These are phyloP conservation scores for Actinia tenebrosa DNA, from an alignment of 64 coral and sea anemone genomes.

Conservation along the genomic window DNA sequence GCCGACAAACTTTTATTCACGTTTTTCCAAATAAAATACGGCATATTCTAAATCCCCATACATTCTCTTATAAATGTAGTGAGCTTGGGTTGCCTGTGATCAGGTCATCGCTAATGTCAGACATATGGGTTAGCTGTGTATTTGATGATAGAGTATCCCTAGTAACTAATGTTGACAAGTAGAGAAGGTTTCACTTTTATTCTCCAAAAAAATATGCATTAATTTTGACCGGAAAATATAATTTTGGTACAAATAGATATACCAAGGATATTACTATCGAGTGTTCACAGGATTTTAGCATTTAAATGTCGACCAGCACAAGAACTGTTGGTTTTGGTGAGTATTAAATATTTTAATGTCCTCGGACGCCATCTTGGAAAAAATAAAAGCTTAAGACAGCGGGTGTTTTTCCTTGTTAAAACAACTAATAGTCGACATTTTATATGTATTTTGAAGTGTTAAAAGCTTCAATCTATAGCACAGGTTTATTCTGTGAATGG, in stretches of 20 bases:
- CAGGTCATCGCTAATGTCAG: too few relatives aligned
- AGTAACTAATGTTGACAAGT: slow-evolving; percentile 1
- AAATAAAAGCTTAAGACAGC: not conserved
- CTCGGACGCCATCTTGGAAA: not conserved
- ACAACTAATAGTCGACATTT: too few relatives aligned
- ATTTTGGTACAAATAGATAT: not conserved
- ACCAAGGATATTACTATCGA: not conserved
- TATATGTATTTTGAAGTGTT: too few relatives aligned
- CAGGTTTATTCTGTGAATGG: too few relatives aligned
- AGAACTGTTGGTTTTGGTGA: slow-evolving; percentile 2
- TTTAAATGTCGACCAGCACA: not conserved
- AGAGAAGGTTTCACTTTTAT: not conserved
- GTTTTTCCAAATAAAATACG: too few relatives aligned
- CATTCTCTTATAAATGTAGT: too few relatives aligned
- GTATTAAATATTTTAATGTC: not conserved
- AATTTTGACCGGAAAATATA: not conserved
- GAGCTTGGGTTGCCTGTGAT: too few relatives aligned
- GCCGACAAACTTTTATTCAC: too few relatives aligned
- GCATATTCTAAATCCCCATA: too few relatives aligned
- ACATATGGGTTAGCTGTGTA: not conserved
- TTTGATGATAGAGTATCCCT: not conserved
- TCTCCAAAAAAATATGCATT: not conserved
- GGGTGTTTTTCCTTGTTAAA: too few relatives aligned
- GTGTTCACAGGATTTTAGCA: not conserved
- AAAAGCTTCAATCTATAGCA: too few relatives aligned